Conservation (phyloP, 2,113 vertebrate genomes). For the Anas platyrhynchos region DNA sequence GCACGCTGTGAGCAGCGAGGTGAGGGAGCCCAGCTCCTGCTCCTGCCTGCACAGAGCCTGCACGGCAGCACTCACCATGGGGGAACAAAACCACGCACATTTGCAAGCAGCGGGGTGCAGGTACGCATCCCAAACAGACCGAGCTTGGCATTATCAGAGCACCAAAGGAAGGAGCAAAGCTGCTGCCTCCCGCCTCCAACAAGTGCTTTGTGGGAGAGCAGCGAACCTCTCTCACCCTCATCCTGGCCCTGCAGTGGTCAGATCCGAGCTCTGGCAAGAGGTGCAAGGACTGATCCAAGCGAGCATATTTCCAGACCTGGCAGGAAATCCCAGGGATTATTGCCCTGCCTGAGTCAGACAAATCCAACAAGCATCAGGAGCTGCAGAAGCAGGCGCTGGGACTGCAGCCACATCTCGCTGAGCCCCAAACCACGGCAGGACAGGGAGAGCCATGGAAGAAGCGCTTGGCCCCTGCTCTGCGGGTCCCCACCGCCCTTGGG, state of each 20-base stretch:
- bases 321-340: not conserved
- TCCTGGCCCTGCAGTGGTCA: fast-evolving
- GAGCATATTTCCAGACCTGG: not conserved
- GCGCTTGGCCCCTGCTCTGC: not conserved
- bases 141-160: not conserved
- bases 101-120: not conserved
- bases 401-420: not conserved
- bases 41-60: not conserved
- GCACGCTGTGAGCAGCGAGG: fast-evolving
- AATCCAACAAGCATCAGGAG: not conserved
- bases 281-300: not conserved
- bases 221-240: not conserved
- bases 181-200: not conserved
- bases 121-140: not conserved
- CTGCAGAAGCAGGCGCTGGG: not conserved
- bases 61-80: fast-evolving
- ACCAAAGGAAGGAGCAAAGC: not conserved
- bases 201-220: fast-evolving
- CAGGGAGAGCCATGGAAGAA: not conserved
- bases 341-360: not conserved
- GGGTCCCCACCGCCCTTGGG: not conserved
- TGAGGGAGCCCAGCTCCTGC: not conserved
- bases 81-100: not conserved
- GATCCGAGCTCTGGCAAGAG: fast-evolving
- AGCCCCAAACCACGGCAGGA: not conserved